These are phyloP conservation scores for Doris montereyensis DNA, from an alignment of 2,888 invertebrate genomes.

Conservation along the genomic window DNA sequence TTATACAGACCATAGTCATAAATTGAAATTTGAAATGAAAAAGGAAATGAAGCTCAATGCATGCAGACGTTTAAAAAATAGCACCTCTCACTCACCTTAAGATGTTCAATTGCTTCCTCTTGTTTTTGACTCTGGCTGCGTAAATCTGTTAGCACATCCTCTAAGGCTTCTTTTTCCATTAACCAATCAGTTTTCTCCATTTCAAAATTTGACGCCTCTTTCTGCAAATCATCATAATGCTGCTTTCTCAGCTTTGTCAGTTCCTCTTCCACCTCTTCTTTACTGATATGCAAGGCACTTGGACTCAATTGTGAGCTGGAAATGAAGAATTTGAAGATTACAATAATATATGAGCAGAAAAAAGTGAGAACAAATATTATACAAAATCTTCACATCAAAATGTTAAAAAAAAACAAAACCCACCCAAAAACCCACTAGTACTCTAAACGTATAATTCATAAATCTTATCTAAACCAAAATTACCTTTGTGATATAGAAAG, in stretches of 20 bases:
- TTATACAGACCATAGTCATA: too few species aligned
- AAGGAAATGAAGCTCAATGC: too few species aligned
- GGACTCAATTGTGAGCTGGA: neutral
- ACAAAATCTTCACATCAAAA: too few species aligned
- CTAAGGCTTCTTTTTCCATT: conserved; percentile 68
- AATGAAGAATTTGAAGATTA: neutral
- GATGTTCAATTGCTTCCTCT: conserved; percentile 14
- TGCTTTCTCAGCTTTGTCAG: conserved; percentile 51
- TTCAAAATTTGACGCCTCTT: conserved; percentile 63
- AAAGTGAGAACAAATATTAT: too few species aligned
- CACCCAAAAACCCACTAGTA: too few species aligned
- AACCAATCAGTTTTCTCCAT: conserved; percentile 63
- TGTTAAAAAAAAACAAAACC: too few species aligned
- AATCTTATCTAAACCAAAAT: too few species aligned
- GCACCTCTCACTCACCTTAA: too few species aligned
- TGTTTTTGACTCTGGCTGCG: conserved; percentile 55
- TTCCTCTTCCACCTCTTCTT: conserved; percentile 50
- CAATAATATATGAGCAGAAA: too few species aligned
- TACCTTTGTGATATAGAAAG: too few species aligned
- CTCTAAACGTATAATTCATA: too few species aligned
- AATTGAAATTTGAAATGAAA: too few species aligned
- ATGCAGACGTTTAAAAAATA: neutral
- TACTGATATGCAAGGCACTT: neutral
- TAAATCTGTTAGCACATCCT: conserved; percentile 62
- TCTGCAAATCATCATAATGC: conserved; percentile 52